Evolutionary conservation across 2,113 vertebrate genomes (phyloP).

Genomic region (Menidia beryllina): DNA sequence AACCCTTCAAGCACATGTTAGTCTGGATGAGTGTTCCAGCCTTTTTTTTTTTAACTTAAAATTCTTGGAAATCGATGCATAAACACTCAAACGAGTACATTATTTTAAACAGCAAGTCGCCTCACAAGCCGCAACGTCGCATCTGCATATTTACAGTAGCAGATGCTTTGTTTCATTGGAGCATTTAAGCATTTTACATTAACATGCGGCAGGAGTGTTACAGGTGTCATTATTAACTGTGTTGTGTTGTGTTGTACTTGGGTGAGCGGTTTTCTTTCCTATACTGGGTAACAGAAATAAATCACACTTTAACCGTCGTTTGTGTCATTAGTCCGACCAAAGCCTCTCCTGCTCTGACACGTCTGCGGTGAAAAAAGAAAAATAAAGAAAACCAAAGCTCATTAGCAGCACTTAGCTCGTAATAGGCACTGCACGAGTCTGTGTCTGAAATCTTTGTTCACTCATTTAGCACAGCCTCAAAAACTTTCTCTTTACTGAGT

Average conservation of each 20-base stretch:
- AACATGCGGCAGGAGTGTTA: not conserved
- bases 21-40: not conserved
- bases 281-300: not conserved
- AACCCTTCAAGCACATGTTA: not conserved
- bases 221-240: slow-evolving; percentile 1
- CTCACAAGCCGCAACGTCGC: not conserved
- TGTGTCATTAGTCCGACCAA: not conserved
- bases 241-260: not conserved
- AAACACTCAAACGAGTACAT: too few relatives aligned
- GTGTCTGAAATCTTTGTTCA: not conserved
- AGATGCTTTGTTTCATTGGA: slow-evolving; percentile 11
- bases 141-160: not conserved
- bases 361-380: not conserved
- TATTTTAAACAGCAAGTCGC: too few relatives aligned
- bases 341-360: slow-evolving; percentile 1
- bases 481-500: not conserved
- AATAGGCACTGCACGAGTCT: not conserved
- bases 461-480: not conserved
- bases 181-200: not conserved
- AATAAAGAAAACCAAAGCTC: not conserved
- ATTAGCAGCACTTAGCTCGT: not conserved
- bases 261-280: not conserved
- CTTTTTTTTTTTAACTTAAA: not conserved
- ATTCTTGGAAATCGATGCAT: too few relatives aligned
- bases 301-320: slow-evolving; percentile 5